Base-by-base conservation (phyloP, 2,797 vertebrate genomes). In the Mormyrops boulengeri region DNA sequence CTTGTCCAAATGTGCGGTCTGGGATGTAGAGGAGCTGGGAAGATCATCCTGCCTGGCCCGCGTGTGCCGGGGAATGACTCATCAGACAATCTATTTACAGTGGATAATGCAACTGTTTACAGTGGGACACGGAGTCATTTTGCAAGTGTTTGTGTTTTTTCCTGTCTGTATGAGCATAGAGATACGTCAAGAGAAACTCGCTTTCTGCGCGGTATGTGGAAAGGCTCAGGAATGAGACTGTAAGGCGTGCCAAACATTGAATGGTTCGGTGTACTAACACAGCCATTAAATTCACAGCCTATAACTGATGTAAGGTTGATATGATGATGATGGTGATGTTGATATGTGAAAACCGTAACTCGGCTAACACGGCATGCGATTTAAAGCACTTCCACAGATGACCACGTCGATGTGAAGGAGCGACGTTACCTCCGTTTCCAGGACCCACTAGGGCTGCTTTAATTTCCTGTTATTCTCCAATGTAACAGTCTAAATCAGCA, bases 41-140 rank as follows among this genome's bases (percentile, higher is more conserved):
- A 26, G 41, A 47, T 2, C 44, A 44, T 87, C 57, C 12, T 88
- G 88, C 90, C 90, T 90, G 88, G 90, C 92, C 34, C 91, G 87
- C 91, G 92, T 90, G 90, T 91, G 91, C 92, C 60, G 88, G 66
- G 91, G 89, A 87, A 91, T 88, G 90, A 90, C 93, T 92, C 89
- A 91, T 91, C 90, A 88, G 66, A 91, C 91, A 92, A 91, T 92
- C 91, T 94, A 93, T 94, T 94, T 93, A 93, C 91, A 94, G 92
- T 94, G 91, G 94, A 92, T 94, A 94, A 93, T 93, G 92, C 34
- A 2, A 49, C 92, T 94, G 94, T 95, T 95, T 93, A 95, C 92
- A 66, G 88, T 91, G 92, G 93, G 93, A 93, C 93, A 90, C 89
- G 88, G 90, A 93, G 92, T 91, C 89, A 93, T 92, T 93, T 93